Conservation (phyloP, 2,113 vertebrate genomes). For the Ammodytes dubius region DNA sequence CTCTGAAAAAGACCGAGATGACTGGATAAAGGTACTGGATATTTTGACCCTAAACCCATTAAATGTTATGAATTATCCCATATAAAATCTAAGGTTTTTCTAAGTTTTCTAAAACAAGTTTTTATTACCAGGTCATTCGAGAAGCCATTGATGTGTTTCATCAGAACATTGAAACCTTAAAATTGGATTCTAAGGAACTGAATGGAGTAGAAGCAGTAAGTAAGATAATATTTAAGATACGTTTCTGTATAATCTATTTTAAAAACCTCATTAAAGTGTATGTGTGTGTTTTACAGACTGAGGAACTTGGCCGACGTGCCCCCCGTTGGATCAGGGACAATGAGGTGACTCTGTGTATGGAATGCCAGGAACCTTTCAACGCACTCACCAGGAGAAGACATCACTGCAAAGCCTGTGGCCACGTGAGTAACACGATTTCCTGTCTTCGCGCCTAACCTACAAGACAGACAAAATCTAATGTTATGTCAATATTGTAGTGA, state of each 20-base stretch:
- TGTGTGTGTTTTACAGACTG: constrained; percentile 74
- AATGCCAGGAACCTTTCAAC: constrained; percentile 93
- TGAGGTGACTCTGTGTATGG: constrained; percentile 95
- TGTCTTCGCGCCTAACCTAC: no score
- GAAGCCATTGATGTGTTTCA: constrained; percentile 90
- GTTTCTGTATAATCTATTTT: neutral
- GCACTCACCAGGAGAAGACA: constrained; percentile 92
- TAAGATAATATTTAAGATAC: neutral
- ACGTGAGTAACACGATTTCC: constrained; percentile 79
- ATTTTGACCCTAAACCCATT: no score
- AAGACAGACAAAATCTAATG: accelerated
- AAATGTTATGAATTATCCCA: no score
- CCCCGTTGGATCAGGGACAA: constrained; percentile 96
- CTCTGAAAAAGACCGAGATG: constrained; percentile 92
- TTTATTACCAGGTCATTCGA: constrained; percentile 86
- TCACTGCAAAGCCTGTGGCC: constrained; percentile 94
- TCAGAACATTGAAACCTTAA: constrained; percentile 94
- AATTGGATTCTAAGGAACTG: constrained; percentile 88
- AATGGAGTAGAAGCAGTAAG: constrained; percentile 91
- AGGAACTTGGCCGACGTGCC: constrained; percentile 92
- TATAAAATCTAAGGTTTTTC: no score
- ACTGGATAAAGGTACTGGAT: constrained; percentile 93
- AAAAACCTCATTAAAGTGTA: neutral
- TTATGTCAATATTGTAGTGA: neutral
- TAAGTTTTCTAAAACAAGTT: constrained; percentile 1